A percentile compares a stretch with the other conserved stretches of the same genome.
Evolutionary conservation across 1,140 invertebrate genomes (phyloP).

Genomic region (Conus betulinus): DNA sequence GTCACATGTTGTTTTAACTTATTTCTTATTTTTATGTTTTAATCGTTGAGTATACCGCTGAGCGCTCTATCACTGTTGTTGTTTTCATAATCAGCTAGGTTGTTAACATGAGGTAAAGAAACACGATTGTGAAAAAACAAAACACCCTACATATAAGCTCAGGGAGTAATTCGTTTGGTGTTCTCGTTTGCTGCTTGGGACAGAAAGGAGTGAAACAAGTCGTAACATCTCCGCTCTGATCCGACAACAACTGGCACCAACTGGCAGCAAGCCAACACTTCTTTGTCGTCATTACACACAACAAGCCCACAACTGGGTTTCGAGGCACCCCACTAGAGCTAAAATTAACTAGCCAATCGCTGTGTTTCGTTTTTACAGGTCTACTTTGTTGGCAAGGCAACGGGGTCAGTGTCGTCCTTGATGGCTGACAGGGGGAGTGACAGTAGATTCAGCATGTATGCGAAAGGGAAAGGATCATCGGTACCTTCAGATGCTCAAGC

Average conservation of each 20-base stretch:
- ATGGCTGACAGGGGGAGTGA: constrained; percentile 78
- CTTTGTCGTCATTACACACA: constrained; percentile 69
- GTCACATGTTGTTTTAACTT: no score
- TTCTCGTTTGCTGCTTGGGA: not conserved
- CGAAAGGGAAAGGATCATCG: constrained; percentile 93
- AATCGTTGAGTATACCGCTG: no score
- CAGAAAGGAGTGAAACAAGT: not conserved
- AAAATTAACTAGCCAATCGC: constrained; percentile 74
- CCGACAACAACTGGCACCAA: constrained; percentile 46
- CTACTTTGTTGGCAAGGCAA: constrained; percentile 76
- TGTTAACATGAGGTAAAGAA: no score
- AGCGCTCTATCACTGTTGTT: no score
- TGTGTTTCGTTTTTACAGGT: constrained; percentile 70
- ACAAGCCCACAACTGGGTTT: constrained; percentile 63
- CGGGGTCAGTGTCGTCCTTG: constrained; percentile 77
- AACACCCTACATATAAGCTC: no score
- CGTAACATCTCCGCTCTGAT: constrained; percentile 40
- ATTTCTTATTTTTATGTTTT: no score
- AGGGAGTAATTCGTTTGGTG: not conserved
- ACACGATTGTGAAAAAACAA: no score
- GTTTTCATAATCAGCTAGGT: no score
- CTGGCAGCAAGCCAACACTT: constrained; percentile 68
- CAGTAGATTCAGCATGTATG: constrained; percentile 85
- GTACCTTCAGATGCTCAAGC: constrained; percentile 96
- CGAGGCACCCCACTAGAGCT: constrained; percentile 63